Conservation (phyloP, 2,113 vertebrate genomes). For the Laticauda laticaudata region DNA sequence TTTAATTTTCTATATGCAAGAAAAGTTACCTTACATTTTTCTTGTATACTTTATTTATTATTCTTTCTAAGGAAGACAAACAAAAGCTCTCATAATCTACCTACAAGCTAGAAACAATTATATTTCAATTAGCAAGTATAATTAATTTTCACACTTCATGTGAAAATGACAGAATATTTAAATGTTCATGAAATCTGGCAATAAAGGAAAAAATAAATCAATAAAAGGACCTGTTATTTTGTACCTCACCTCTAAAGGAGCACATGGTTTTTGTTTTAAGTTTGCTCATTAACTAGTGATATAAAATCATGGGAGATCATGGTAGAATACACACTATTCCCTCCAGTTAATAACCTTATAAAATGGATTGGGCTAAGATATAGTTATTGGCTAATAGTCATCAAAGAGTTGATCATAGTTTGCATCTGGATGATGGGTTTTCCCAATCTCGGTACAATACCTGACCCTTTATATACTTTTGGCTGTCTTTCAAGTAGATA, state of each 20-base stretch:
- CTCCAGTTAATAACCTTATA: not conserved
- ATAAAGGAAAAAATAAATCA: slow-evolving; percentile 13
- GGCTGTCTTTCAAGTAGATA: not conserved
- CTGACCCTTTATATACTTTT: not conserved
- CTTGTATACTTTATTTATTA: slow-evolving; percentile 11
- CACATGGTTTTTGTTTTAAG: not conserved
- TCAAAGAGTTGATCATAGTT: not conserved
- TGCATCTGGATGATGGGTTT: not conserved
- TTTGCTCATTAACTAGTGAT: not conserved
- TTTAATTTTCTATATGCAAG: not conserved
- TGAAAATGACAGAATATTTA: slow-evolving; percentile 42
- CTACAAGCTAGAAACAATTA: slow-evolving; percentile 48
- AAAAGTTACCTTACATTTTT: not conserved
- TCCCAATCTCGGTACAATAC: not conserved
- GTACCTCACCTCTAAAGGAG: not conserved
- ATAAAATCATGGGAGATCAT: not conserved
- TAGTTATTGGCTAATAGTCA: not conserved
- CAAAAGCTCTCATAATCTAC: not conserved
- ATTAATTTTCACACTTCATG: slow-evolving; percentile 62
- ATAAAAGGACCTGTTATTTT: not conserved
- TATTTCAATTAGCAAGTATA: slow-evolving; percentile 63
- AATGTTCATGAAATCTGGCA: slow-evolving; percentile 48
- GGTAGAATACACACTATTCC: not conserved
- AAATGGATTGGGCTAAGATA: not conserved
- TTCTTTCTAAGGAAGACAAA: slow-evolving; percentile 20